phyloP scores from a whole-genome alignment of 1,140 invertebrate genomes.

The Sarcophaga peregrina region DNA sequence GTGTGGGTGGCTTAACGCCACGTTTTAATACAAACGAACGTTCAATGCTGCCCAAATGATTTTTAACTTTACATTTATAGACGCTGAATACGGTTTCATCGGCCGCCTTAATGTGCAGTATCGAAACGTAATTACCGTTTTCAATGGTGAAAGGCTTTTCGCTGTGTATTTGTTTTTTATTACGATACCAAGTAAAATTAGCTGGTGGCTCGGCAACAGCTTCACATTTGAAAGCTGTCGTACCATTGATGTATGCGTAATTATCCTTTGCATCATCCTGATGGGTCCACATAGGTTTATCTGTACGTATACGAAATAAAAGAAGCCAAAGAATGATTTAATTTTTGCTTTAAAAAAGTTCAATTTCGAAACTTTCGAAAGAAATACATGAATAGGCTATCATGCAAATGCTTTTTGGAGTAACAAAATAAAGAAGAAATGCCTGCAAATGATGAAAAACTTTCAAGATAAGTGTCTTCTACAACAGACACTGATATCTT shows the following conservation, averaged over 20 bases:
- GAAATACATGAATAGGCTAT: too few relatives aligned
- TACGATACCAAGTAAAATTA: constrained; percentile 69
- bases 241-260: constrained; percentile 69
- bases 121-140: constrained; percentile 61
- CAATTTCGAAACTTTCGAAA: too few relatives aligned
- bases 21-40: constrained; percentile 66
- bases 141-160: constrained; percentile 58
- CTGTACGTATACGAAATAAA: constrained; percentile 52
- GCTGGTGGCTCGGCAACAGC: constrained; percentile 71
- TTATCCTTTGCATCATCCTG: constrained; percentile 56
- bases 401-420: too few relatives aligned
- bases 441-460: background rate
- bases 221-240: constrained; percentile 70
- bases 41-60: constrained; percentile 67
- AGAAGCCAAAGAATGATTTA: too few relatives aligned
- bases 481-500: too few relatives aligned
- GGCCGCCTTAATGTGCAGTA: constrained; percentile 66
- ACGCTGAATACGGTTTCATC: constrained; percentile 68
- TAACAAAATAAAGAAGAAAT: background rate
- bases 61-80: constrained; percentile 70
- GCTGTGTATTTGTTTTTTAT: constrained; percentile 60
- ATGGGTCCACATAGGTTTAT: constrained; percentile 67
- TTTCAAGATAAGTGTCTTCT: background rate
- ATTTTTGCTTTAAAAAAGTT: too few relatives aligned
- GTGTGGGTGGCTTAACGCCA: constrained; percentile 69